Evolutionary conservation across 2,113 vertebrate genomes (phyloP), one percentile per base, ranked within the genome.

Genomic region (Polypterus senegalus): DNA sequence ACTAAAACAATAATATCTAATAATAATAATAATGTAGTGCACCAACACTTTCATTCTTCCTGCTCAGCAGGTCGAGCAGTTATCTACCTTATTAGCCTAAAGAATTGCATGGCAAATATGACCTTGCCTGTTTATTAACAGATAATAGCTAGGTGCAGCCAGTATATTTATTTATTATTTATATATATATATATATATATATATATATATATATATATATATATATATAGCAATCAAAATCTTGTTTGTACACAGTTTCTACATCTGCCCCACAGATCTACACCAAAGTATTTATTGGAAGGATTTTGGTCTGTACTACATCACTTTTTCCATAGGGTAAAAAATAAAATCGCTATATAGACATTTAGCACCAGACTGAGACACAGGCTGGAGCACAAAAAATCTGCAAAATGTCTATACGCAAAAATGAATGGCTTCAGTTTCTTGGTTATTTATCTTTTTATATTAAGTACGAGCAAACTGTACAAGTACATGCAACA

Each of bases 401-500:
- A 86, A 86, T 76, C 83, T 77, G 83, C 76, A 84, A 79, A 84
- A 91, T 89, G 88, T 84, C 88, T 89, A 86, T 81, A 83, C 78
- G 79, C 71, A 84, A 90, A 88, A 89, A 91, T 83, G 87, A 92
- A 97, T 97, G 95, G 92, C 93, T 97, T 97, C 83, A 77, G 88
- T 89, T 95, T 93, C 89, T 94, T 89, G 86, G 80, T 90, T 94
- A 91, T 85, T n/a, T n/a, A 89, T 91, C 79, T 82, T 79, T 77
- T 88, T 89, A 92, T 86, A 90, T 82, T 93, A 90, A 90, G 90
- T 92, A 95, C 91, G 77, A 97, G 94, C 94, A 97, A 97, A 94
- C 90, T 98, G 91, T 96, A 97, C 95, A 97, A 86, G 84, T 88
- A 92, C 95, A 97, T 98, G 95, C 95, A 95, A 98, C 92, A 94